Conservation (phyloP, 2,797 vertebrate genomes). For the Sebastes oblongus region DNA sequence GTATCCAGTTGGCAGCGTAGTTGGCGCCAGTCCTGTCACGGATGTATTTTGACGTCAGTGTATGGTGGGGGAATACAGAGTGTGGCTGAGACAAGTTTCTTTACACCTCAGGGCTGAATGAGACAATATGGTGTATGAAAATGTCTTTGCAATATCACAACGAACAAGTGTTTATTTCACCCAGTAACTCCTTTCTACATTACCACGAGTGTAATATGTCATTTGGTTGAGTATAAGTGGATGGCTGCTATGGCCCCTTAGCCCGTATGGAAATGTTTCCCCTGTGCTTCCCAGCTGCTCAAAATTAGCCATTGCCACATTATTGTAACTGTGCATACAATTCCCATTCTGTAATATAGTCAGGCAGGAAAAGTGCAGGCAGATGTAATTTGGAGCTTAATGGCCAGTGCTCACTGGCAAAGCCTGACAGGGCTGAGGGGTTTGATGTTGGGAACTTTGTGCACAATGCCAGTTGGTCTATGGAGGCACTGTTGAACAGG, state of each 20-base stretch:
- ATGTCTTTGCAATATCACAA: background rate
- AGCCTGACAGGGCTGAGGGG: background rate
- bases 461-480: background rate
- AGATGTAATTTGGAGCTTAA: slow-evolving; percentile 35
- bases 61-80: background rate
- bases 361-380: slow-evolving; percentile 4
- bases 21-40: background rate
- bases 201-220: background rate
- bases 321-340: background rate
- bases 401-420: background rate
- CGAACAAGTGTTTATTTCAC: background rate
- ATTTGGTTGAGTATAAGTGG: background rate
- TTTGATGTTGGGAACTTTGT: background rate
- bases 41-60: slow-evolving; percentile 13
- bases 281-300: background rate
- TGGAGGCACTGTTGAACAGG: background rate
- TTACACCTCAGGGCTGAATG: slow-evolving; percentile 10
- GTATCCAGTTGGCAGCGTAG: background rate
- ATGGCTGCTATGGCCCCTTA: background rate
- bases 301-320: background rate
- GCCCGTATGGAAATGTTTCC: background rate
- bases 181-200: background rate
- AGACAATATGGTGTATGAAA: slow-evolving; percentile 4
- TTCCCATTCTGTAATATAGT: background rate
- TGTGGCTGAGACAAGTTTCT: slow-evolving; percentile 16